phyloP scores from a whole-genome alignment of 2,888 invertebrate genomes.

The Itoplectis maculator region DNA sequence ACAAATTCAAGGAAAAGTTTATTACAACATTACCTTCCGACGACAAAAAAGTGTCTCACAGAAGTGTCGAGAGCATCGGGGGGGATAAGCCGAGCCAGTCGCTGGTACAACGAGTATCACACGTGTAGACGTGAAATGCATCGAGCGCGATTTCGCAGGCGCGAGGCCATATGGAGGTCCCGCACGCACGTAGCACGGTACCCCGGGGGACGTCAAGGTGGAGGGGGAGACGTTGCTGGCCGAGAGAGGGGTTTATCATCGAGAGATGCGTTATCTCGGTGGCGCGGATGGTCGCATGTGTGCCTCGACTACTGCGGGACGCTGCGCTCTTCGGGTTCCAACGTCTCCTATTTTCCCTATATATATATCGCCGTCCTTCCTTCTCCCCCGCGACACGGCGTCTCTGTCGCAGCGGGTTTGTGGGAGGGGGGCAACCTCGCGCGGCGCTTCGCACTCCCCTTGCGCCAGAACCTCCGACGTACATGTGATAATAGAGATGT shows the following conservation, averaged over 20 bases:
- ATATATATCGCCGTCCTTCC: constrained; percentile 19
- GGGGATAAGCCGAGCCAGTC: neutral
- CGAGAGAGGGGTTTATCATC: constrained; percentile 79
- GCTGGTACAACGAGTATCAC: neutral
- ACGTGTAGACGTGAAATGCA: constrained; percentile 4
- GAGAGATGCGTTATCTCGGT: constrained; percentile 83
- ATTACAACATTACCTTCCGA: too few species aligned
- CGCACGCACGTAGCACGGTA: constrained; percentile 4
- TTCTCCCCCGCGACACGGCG: too few species aligned
- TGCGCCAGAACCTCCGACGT: constrained; percentile 38
- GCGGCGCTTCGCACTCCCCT: neutral
- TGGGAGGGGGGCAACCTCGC: neutral
- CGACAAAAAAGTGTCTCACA: neutral
- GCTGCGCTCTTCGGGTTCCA: constrained; percentile 59
- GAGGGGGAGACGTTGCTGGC: too few species aligned
- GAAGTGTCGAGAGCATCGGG: constrained; percentile 9
- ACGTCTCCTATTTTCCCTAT: constrained; percentile 59
- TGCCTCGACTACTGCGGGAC: constrained; percentile 70
- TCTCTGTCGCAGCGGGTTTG: too few species aligned
- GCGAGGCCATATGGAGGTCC: constrained; percentile 16
- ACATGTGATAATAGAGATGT: constrained; percentile 84
- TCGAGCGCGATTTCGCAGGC: neutral
- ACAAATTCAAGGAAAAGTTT: too few species aligned
- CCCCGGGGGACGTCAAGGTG: constrained; percentile 43
- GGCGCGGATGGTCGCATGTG: constrained; percentile 79